Base-by-base conservation (phyloP, 2,797 vertebrate genomes). In the Propithecus perrieri region DNA sequence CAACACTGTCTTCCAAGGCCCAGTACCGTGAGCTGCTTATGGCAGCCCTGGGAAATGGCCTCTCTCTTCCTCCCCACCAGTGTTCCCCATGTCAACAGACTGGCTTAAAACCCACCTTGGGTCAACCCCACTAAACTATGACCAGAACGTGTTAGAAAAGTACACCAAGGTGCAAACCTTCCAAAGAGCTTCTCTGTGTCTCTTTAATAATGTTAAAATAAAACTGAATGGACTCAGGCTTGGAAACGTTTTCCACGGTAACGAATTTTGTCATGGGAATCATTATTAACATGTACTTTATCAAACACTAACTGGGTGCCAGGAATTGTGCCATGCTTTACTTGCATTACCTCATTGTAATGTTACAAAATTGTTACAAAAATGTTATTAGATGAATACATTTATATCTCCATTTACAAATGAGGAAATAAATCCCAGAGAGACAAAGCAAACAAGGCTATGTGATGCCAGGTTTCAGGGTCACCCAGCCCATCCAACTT, bases 261-360 rank as follows among this genome's bases (percentile, higher is more conserved):
- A 50, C 41, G 22, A 35, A 35, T 50, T 33, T 75, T 28, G 55
- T 80, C 74, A 9, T 13, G 69, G 22, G 35, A 86, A 83, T 93
- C 11, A 67, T 72, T 74, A n/a, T 17, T 43, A 69, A 50, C 57
- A 48, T 9, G 1, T 30, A 50, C 13, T 86, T 89, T 72, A 41
- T 57, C 72, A 38, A 86, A 30, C 18, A 65, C 43, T 81, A 71
- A 57, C 18, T 14, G 69, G 20, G 48, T 71, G 2, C 46, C 75
- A 72, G 63, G 57, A 85, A 85, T 41, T 75, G 3, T 72, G 69
- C 59, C 59, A 9, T 79, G 28, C 22, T 78, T 76, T 61, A 43
- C 8, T 7, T 46, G 7, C 48, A 53, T 38, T 30, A 33, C 53
- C 67, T 96, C 69, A 94, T 80, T 85, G 57, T 95, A 55, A 94